These are phyloP conservation scores for Hiodon alosoides DNA, from an alignment of 2,113 vertebrate species.

Conservation along the genomic window DNA sequence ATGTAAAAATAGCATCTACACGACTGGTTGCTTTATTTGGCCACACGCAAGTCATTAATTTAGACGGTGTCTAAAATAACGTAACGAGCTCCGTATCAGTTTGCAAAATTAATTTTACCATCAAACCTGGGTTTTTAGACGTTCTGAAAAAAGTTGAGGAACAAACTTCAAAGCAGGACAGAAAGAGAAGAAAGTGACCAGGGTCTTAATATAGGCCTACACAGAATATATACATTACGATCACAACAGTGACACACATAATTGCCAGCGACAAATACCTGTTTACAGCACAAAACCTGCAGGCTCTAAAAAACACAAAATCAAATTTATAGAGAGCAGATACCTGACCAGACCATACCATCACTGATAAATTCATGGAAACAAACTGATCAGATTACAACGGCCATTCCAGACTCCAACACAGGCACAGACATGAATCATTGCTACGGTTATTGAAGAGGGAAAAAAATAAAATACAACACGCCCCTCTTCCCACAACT, in stretches of 20 bases:
- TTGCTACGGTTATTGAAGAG: background rate
- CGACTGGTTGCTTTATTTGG: too few relatives aligned
- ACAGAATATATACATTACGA: background rate
- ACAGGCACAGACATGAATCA: background rate
- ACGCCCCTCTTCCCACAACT: constrained; percentile 5
- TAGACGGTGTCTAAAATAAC: too few relatives aligned
- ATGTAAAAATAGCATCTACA: too few relatives aligned
- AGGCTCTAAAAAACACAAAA: background rate
- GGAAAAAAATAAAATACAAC: constrained; percentile 14
- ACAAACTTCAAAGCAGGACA: too few relatives aligned
- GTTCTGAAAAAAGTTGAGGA: too few relatives aligned
- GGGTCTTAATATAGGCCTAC: background rate
- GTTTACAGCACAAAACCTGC: background rate
- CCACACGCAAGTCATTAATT: too few relatives aligned
- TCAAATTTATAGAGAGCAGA: background rate
- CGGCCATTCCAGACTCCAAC: background rate
- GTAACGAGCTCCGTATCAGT: too few relatives aligned
- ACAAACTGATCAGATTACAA: background rate
- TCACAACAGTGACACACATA: background rate
- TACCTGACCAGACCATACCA: background rate
- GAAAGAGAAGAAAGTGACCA: too few relatives aligned
- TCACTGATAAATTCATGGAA: background rate
- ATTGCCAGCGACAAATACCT: background rate
- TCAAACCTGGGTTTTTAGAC: too few relatives aligned
- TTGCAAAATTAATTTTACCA: too few relatives aligned